Evolutionary conservation across 1,140 invertebrate genomes (phyloP).

Genomic region (Chlorops oryzae): DNA sequence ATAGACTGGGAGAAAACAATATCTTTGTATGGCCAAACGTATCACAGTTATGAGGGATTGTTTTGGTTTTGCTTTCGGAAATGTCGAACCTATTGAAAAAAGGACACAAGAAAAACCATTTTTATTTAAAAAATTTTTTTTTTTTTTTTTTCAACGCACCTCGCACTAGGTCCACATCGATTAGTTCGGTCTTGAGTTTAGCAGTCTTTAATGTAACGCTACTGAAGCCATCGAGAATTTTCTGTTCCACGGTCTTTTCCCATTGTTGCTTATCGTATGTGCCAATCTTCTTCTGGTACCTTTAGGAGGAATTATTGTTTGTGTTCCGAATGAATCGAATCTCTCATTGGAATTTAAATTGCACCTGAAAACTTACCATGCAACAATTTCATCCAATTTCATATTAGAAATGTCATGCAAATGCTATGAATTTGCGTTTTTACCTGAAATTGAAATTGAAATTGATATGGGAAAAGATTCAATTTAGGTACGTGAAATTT

Average conservation of each 20-base stretch:
- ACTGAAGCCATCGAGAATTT: constrained; percentile 76
- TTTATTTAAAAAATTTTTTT: neutral
- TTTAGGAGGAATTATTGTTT: constrained; percentile 35
- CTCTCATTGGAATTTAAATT: too few species aligned
- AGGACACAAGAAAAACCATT: neutral
- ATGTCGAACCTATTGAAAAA: constrained; percentile 69
- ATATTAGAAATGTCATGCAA: constrained; percentile 43
- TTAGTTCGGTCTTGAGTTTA: constrained; percentile 84
- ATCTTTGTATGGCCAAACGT: constrained; percentile 68
- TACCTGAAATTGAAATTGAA: too few species aligned
- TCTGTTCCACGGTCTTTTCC: constrained; percentile 89
- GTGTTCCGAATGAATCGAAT: neutral
- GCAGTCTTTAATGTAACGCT: constrained; percentile 81
- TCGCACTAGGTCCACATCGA: constrained; percentile 92
- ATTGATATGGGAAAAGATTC: too few species aligned
- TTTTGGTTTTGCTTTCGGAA: constrained; percentile 89
- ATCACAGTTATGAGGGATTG: constrained; percentile 77
- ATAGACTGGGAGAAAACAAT: constrained; percentile 76
- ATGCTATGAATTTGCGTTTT: too few species aligned
- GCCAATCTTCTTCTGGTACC: constrained; percentile 92
- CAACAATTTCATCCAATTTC: constrained; percentile 49
- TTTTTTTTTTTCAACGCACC: constrained; percentile 45
- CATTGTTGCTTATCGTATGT: constrained; percentile 94
- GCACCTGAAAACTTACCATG: constrained; percentile 29
- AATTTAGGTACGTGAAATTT: too few species aligned